Percentiles rank a stretch among this genome's conserved stretches.
phyloP scores from a whole-genome alignment of 2,797 vertebrate species.

The Macroramphosus scolopax region DNA sequence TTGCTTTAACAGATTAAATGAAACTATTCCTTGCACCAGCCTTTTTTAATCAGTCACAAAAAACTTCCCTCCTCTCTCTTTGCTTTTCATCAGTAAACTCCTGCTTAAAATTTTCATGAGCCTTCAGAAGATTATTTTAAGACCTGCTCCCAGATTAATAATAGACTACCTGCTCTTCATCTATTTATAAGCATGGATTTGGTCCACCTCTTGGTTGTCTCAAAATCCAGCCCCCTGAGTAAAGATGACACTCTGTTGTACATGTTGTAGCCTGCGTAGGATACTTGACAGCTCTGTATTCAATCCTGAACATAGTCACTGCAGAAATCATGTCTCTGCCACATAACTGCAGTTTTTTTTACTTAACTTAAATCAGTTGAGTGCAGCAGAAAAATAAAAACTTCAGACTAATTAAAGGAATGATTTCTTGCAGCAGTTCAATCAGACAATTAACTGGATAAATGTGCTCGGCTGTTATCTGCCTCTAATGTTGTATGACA shows the following conservation, averaged over 20 bases:
- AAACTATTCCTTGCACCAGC: constrained; percentile 10
- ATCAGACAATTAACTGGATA: constrained; percentile 20
- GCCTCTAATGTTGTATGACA: too few species aligned
- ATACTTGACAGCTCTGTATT: not conserved
- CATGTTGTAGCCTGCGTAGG: too few species aligned
- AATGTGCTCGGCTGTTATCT: not conserved
- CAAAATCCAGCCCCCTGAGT: constrained; percentile 12
- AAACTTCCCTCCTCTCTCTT: constrained; percentile 21
- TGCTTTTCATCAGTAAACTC: constrained; percentile 25
- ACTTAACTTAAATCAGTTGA: too few species aligned
- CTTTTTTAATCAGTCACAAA: constrained; percentile 37
- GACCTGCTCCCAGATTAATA: constrained; percentile 41
- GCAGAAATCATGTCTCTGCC: not conserved
- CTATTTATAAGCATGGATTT: constrained; percentile 59
- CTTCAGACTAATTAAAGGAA: not conserved
- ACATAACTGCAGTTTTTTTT: too few species aligned
- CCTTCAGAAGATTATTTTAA: constrained; percentile 58
- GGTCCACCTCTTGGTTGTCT: constrained; percentile 24
- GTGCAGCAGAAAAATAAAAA: too few species aligned
- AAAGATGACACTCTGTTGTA: constrained; percentile 16
- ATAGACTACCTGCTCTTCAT: constrained; percentile 46
- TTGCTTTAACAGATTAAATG: constrained; percentile 13
- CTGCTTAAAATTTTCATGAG: constrained; percentile 40
- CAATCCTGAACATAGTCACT: not conserved
- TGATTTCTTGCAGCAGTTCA: constrained; percentile 20